A percentile compares a stretch with the other conserved stretches of the same genome.
Conservation (phyloP, 92 coral and sea anemone species). For the Paramuricea clavata region DNA sequence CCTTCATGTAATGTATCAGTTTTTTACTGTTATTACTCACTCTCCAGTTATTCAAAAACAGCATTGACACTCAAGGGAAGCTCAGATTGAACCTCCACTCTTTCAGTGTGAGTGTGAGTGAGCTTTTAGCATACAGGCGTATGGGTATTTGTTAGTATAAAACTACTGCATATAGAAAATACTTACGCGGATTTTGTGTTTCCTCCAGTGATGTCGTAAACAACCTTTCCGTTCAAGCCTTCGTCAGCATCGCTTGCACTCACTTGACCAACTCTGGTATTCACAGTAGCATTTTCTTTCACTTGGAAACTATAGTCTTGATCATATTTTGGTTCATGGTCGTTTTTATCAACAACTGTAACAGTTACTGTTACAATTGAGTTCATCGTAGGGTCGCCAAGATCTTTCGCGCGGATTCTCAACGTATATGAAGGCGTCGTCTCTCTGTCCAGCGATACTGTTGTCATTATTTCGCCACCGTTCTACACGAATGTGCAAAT, state of each 20-base stretch:
- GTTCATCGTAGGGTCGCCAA: constrained; percentile 41
- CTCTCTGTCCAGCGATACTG: constrained; percentile 82
- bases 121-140: too few relatives aligned
- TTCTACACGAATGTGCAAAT: constrained; percentile 1
- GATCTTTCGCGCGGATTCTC: constrained; percentile 79
- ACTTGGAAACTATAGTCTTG: constrained; percentile 65
- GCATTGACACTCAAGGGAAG: too few relatives aligned
- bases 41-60: too few relatives aligned
- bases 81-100: too few relatives aligned
- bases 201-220: constrained; percentile 73
- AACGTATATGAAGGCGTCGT: constrained; percentile 57
- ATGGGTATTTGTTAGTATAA: too few relatives aligned
- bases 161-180: too few relatives aligned
- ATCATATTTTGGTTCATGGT: constrained; percentile 77
- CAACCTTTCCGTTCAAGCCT: constrained; percentile 77
- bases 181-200: constrained; percentile 40
- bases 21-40: too few relatives aligned
- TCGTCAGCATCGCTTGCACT: constrained; percentile 81
- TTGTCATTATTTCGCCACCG: constrained; percentile 63
- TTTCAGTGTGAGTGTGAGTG: too few relatives aligned
- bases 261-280: constrained; percentile 72
- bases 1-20: too few relatives aligned
- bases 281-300: constrained; percentile 62
- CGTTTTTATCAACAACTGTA: constrained; percentile 83
- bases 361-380: constrained; percentile 65